Base-by-base conservation (phyloP, 2,113 vertebrate genomes). In the Sinocyclocheilus grahami region DNA sequence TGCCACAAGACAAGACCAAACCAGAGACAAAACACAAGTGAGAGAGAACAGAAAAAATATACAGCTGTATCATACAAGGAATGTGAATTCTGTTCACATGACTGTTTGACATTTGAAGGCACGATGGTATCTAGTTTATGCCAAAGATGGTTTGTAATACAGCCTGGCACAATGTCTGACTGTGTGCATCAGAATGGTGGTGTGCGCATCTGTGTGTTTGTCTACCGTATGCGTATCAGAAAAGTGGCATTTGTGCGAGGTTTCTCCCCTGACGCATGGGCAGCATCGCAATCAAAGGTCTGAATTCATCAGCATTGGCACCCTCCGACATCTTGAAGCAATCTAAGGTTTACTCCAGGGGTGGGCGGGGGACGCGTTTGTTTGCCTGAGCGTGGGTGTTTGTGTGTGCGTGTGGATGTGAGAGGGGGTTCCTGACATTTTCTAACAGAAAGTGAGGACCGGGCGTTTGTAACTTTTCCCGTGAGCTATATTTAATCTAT, bases 311-410 rank as follows among this genome's bases (percentile, higher is more conserved):
- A 81, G 85, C 80, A 85, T 79, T 86, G 85, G 83, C 90, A 88
- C 85, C 89, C 88, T 89, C 83, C 62, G 79, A 91, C 90, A 90
- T 91, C 90, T 91, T 91, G 90, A 90, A 91, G 86, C 89, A 90
- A 91, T 91, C 86, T 86, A 39, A 81, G 77, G 86, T 87, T 90
- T 87, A 87, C 84, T 88, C 89, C 86, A 82, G 87, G 86, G 87
- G 84, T 63, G 83, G 53, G 72, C 75, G 80, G 82, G 55, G 39
- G 78, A 53, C 85, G 60, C 81, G 83, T 86, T 76, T 86, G 86
- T 86, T 86, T 89, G 85, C 79, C 65, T 84, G 85, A 80, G 75
- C 58, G 85, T 84, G 37, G 83, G 60, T 60, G 58, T 85, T 82
- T 71, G 72, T 67, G 79, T 83, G 76, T 87, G 42, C 27, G 76